Base-by-base conservation (phyloP, 2,888 invertebrate genomes). In the Chorisops tibialis region DNA sequence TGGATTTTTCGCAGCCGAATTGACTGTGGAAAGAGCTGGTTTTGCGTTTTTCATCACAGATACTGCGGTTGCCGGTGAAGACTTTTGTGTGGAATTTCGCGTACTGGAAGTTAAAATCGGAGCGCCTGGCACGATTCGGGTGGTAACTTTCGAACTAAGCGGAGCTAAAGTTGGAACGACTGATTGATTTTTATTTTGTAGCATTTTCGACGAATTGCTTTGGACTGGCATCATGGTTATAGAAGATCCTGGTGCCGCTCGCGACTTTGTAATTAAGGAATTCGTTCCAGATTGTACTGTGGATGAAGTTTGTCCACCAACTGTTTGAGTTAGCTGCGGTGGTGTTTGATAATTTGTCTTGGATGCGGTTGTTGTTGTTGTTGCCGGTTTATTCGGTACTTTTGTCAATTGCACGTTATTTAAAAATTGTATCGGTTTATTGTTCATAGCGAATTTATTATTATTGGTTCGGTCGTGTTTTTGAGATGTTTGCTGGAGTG, bases 321-420 rank as follows among this genome's bases (percentile, higher is more conserved):
- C 9, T 30, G 30, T 9, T 30, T 30, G 30, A 30, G 30, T 30
- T 30, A 7, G 30, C 9, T 5, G 30, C 30, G 9, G 5, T 30
- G 30, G 30, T 9, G 30, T 1, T 2, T 30, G 30, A 9, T 7
- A 30, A 30, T 30, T 30, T 30, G 5, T 5, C 9, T 14, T 43
- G n/a, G 11, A n/a, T 24, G 6, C 3, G 3, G 24, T 11, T 14
- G 3, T 12, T 22, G 11, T 21, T 24, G 6, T 7, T 2, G 24
- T 11, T 14, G 3, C n/a, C 7, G 18, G 14, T n/a, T 18, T 56
- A 30, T 56, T 56, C 21, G 56, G 56, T 2, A 56, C 43, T 56
- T 56, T 56, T 18, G 56, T 56, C 35, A 56, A 56, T 45, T 56
- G 56, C 35, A 56, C 56, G 30, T 56, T 56, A 14, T 56, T 56